Base-by-base conservation (phyloP, 2,888 invertebrate species). In the Zygothrica quintamaculata region DNA sequence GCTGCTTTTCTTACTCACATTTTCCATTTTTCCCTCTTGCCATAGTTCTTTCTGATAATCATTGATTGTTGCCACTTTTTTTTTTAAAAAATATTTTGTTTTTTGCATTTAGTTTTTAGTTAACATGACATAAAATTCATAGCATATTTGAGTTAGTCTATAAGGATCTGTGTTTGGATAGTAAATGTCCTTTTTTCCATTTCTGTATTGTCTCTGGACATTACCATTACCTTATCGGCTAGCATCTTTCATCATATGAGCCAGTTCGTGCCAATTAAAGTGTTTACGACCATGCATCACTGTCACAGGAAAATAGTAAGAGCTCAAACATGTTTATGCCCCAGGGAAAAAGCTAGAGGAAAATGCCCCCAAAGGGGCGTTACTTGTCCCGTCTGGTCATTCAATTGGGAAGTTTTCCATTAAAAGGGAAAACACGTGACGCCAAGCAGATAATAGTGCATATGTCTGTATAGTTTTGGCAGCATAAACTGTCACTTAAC, bases 191-290 rank as follows among this genome's bases (percentile, higher is more conserved):
- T n/a, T n/a, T n/a, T n/a, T n/a, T n/a, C n/a, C n/a, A n/a, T n/a
- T n/a, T n/a, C n/a, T n/a, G n/a, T n/a, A n/a, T n/a, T n/a, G n/a
- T n/a, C 48, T n/a, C 50, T 25, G 50, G 46, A 48, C 29, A 31
- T 61, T 80, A 84, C 71, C 64, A 53, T 64, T 61, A 72, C 47
- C 65, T 60, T 84, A 81, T 79, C 79, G 60, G 33, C 37, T 25
- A 51, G 48, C 60, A 77, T 84, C 74, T 66, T 48, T 8, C 6
- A 37, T 11, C 39, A 44, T 50, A 68, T 58, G 61, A 56, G n/a
- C 43, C 40, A 62, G 48, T 73, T 61, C 59, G 65, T 66, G 65
- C 70, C 84, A 84, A 84, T 84, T 79, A 84, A 77, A 70, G 58
- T 65, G 77, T 65, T 66, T 75, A 75, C 52, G 69, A 57, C 61